Percentiles rank a stretch among this genome's conserved stretches.
Evolutionary conservation across 2,797 vertebrate genomes (phyloP).

Genomic region (Brachymystax lenok): DNA sequence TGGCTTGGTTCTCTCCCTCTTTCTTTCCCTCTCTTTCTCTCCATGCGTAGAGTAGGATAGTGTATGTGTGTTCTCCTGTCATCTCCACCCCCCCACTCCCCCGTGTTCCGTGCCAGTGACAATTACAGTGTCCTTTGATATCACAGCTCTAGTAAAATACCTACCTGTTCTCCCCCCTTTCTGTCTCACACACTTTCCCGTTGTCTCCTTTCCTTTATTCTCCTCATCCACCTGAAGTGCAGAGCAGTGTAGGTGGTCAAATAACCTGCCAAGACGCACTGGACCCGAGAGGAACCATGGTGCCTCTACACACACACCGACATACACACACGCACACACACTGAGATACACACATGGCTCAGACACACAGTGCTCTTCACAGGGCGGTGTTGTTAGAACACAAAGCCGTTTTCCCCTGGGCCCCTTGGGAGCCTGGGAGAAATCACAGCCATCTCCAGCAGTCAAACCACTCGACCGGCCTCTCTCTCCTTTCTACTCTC

Average conservation of each 20-base stretch:
- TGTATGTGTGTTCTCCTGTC: not conserved
- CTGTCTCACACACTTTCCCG: not conserved
- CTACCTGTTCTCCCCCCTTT: conserved; percentile 3
- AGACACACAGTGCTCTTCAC: conserved; percentile 54
- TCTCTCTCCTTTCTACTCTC: not conserved
- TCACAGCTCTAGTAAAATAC: conserved; percentile 24
- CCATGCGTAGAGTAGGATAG: not conserved
- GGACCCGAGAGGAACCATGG: conserved; percentile 62
- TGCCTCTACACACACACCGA: conserved; percentile 15
- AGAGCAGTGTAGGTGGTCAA: conserved; percentile 66
- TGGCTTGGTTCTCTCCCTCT: conserved; percentile 1
- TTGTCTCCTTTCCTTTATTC: conserved; percentile 3
- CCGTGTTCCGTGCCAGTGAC: conserved; percentile 27
- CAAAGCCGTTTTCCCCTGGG: conserved; percentile 73
- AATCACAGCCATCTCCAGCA: conserved; percentile 73
- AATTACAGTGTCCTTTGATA: conserved; percentile 16
- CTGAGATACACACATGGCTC: not conserved
- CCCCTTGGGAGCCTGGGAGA: conserved; percentile 75
- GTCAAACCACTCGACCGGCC: conserved; percentile 54
- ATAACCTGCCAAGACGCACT: conserved; percentile 67
- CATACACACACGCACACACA: conserved; percentile 29
- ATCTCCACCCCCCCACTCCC: not conserved
- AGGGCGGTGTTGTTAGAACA: conserved; percentile 73
- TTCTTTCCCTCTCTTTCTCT: conserved; percentile 10
- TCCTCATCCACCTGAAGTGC: conserved; percentile 63